Base-by-base conservation (phyloP, 2,888 invertebrate genomes). In the Euspilapteryx auroguttella region DNA sequence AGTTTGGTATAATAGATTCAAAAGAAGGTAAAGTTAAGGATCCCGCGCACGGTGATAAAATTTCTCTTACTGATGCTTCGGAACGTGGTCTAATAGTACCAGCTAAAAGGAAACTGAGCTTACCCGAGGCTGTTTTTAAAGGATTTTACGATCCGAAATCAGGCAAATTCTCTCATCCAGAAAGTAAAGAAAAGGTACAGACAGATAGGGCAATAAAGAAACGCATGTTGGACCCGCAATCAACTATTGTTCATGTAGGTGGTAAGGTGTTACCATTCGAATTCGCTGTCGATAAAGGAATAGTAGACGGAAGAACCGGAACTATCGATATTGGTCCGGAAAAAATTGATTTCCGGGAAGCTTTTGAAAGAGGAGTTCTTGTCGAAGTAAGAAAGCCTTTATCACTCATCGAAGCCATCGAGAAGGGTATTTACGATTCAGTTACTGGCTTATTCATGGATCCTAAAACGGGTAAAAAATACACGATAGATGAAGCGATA, bases 51-150 rank as follows among this genome's bases (percentile, higher is more conserved):
- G 87, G 87, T 17, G 80, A 83, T 21, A 83, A 86, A 54, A 79
- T 94, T 34, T 85, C 87, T 15, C 73, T 95, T 5, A 84, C 83
- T 21, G 92, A 94, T 49, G 94, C 95, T 2, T 80, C 90, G 15
- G 89, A 90, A 41, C 82, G 87, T 29, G 91, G 92, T 14, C 68
- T 92, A 15, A 82, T 93, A 28, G 80, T 92, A 4, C 88, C 90
- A 6, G 86, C 89, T 22, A 89, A 90, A 52, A 83, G 86, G 29
- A 89, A 87, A 55, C 83, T 91, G 37, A 89, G 89, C 34, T 73
- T 94, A 14, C 89, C 90, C 1, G 92, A 93, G 65, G 94, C 94
- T 2, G 86, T 94, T n/a, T 88, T 88, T 46, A 87, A 89, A 62
- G 93, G 93, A n/a, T 82, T 89, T 36, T 94, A 93, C 48, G 91